These are phyloP conservation scores for Psittacus erithacus DNA, from an alignment of 2,113 vertebrate species.

Conservation along the genomic window DNA sequence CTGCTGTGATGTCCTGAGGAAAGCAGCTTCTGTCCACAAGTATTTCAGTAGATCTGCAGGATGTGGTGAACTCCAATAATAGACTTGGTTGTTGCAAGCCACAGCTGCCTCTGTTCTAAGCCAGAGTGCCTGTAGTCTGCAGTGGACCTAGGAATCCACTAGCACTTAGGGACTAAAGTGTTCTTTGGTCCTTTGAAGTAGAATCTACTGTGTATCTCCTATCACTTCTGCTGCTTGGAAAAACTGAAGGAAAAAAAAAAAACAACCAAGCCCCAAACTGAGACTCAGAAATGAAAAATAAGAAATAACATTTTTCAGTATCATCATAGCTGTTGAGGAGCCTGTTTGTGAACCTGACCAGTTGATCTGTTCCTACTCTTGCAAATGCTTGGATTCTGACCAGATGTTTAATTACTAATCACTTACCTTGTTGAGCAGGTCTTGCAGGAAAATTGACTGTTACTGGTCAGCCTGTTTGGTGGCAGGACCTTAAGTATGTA, in stretches of 20 bases:
- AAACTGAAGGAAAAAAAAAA: not conserved
- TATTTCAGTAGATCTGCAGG: constrained; percentile 60
- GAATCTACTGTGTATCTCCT: not conserved
- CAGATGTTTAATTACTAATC: not conserved
- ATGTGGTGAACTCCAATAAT: constrained; percentile 47
- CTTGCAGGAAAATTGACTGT: not conserved
- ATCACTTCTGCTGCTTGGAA: not conserved
- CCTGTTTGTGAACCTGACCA: not conserved
- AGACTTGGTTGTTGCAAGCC: constrained; percentile 12
- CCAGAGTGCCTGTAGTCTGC: not conserved
- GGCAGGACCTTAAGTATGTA: not conserved
- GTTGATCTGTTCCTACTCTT: not conserved
- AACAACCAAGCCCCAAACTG: not conserved
- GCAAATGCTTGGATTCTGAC: not conserved
- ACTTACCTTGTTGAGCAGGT: not conserved
- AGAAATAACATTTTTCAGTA: not conserved
- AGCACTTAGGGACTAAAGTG: not conserved
- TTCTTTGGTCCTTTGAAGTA: not conserved
- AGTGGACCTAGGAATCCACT: not conserved
- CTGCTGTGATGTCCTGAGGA: constrained; percentile 4
- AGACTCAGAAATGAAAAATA: not conserved
- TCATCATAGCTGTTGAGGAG: not conserved
- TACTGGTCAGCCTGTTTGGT: not conserved
- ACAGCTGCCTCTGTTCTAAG: constrained; percentile 35
- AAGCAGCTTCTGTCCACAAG: constrained; percentile 36